Base-by-base conservation (phyloP, 2,113 vertebrate genomes). In the Labrus mixtus region DNA sequence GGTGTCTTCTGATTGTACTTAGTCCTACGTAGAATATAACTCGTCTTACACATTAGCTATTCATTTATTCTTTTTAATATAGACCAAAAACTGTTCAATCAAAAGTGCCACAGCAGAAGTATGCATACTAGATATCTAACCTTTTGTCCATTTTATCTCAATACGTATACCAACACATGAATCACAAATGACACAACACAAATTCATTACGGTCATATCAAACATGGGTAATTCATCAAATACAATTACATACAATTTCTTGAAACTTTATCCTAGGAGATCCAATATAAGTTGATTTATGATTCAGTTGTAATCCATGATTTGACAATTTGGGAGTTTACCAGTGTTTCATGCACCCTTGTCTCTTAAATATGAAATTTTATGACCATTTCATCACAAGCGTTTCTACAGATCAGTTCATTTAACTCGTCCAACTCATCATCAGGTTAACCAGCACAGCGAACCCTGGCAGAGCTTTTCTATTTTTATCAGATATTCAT, bases 71-170 rank as follows among this genome's bases (percentile, higher is more conserved):
- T 33, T 33, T 33, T 33, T 33, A 33, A 33, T 33, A 33, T 33
- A 33, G 4, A 33, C 6, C 6, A 33, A 33, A 33, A 33, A 33
- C 59, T 22, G 3, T 1, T 51, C 2, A 82, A 83, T 78, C 8
- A 79, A 80, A 88, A 82, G 81, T 86, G 77, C 73, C 86, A 71
- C 2, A 9, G 0, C 55, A 83, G 55, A 87, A 51, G 20, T 68
- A 76, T 41, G 71, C 56, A 25, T 51, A 72, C 41, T 60, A 43
- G 5, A 73, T 20, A 57, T 72, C 43, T 66, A 46, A 75, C 50
- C 20, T 25, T 64, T 41, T 41, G 10, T 10, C 33, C 69, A 48
- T 0, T 68, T 78, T n/a, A 50, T 41, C 19, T 67, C 67, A 70
- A 29, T 56, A 48, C 41, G 56, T 68, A 15, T 66, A 79, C 48